Evolutionary conservation across 1,140 invertebrate genomes (phyloP).

Genomic region (Uloborus diversus): DNA sequence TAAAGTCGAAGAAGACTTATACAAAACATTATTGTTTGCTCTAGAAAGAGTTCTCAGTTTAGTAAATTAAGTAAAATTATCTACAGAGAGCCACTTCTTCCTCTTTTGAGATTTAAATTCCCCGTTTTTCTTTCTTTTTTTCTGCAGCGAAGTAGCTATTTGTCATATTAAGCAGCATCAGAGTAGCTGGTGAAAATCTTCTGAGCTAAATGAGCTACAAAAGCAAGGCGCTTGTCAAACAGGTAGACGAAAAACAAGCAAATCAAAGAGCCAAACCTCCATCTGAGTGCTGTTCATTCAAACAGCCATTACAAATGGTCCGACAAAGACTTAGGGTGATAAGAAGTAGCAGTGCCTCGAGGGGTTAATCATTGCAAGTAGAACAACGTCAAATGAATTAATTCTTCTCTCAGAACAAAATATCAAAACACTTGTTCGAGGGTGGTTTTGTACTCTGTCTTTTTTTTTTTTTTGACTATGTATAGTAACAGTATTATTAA

Average conservation of each 20-base stretch:
- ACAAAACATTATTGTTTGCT: too few species aligned
- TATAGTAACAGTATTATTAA: constrained; percentile 10
- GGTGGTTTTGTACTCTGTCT: constrained; percentile 1
- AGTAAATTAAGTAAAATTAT: too few species aligned
- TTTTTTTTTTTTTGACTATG: constrained; percentile 14
- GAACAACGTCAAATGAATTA: constrained; percentile 30
- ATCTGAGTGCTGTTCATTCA: constrained; percentile 17
- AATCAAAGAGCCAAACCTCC: constrained; percentile 3
- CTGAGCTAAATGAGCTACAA: constrained; percentile 14
- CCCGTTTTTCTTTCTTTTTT: too few species aligned
- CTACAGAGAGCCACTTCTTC: too few species aligned
- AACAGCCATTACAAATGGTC: constrained; percentile 43
- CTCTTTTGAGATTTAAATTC: too few species aligned
- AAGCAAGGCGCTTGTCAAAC: constrained; percentile 43
- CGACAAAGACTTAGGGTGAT: constrained; percentile 26
- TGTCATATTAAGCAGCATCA: constrained; percentile 33
- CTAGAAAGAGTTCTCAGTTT: too few species aligned
- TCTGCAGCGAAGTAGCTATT: constrained; percentile 29
- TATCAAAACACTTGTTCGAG: constrained; percentile 4
- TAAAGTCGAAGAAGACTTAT: too few species aligned
- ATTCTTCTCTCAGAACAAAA: constrained; percentile 21
- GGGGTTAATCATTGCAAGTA: constrained; percentile 29
- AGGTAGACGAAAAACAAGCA: constrained; percentile 31
- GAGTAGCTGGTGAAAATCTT: constrained; percentile 39
- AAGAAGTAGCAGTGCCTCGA: constrained; percentile 21